Evolutionary conservation across 2,888 invertebrate species (phyloP), one percentile per base, ranked within the genome.

Genomic region (Eustalomyia histrio): DNA sequence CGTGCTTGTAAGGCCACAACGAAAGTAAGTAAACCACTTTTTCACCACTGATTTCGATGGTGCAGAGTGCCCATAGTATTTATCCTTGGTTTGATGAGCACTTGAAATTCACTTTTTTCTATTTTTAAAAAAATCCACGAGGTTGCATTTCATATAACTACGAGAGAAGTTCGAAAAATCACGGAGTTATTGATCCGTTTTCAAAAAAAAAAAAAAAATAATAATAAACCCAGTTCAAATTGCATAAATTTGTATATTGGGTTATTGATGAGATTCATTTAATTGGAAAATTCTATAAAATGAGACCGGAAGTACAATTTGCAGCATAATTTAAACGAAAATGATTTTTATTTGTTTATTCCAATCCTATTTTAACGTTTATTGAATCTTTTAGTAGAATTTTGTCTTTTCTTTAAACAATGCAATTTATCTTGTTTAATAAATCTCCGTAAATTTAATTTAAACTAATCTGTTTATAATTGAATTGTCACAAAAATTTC

Each of bases 391-490:
- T 47, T 10, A 16, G 29, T 39, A 47, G 35, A 53, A 61, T 50
- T 47, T 29, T 29, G 57, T 57, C 33, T 78, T 53, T 53, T 17
- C 53, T 65, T 47, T n/a, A 18, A 65, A 57, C 55, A 76, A 63
- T 53, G 43, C 53, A 71, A 55, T 72, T 65, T 47, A 57, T 78
- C 21, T 24, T 57, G 8, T 4, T 61, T 1, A 47, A 58, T 64
- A 63, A 76, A 74, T 78, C 65, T 57, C 55, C 43, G 65, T 65
- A 69, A 61, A 81, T 81, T 76, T 65, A 78, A 78, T 74, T 78
- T 67, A 76, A 81, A 71, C 69, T 74, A 78, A 81, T 74, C 74
- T 78, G 52, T 61, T 69, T 65, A 57, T 81, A 81, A 81, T 81
- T 81, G 78, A 78, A 81, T 78, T 81, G 78, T 81, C 78, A 74